Base-by-base conservation (phyloP, 2,888 invertebrate genomes). In the Caenorhabditis auriculariae region DNA sequence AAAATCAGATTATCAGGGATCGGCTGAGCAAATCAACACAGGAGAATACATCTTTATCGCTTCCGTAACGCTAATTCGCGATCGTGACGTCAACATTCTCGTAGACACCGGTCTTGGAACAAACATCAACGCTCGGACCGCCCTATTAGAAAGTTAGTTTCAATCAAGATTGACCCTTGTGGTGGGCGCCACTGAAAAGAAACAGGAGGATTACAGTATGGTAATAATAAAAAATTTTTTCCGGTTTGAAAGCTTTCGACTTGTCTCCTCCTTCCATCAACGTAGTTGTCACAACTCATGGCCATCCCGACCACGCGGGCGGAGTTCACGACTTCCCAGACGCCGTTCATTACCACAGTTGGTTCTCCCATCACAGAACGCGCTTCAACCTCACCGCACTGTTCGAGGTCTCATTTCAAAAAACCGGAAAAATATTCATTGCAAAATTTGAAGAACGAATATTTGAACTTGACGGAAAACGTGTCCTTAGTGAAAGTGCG, bases 101-200 rank as follows among this genome's bases (percentile, higher is more conserved):
- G 76, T 79, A 19, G 79, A 79, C 60, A 79, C 79, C 3, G 79
- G 79, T 4, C 60, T 79, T 7, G 78, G 72, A 12, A 79, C 79
- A 7, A 77, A 78, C 60, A 77, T 79, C 37, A 79, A 78, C 52
- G 77, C 72, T n/a, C 56, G 76, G 39, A 79, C 75, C 1, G 65
- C 67, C 48, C 54, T 79, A 27, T 43, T 79, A n/a, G 58, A 48
- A 61, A 69, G 78, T 78, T 43, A 46, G 53, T 43, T 37, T 48
- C 24, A 23, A 23, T 15, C 29, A 28, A 26, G 19, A 29, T 9
- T 17, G 29, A n/a, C 9, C 15, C 37, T 48, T 29, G 23, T 35
- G 3, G 28, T 32, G 7, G n/a, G n/a, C n/a, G n/a, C n/a, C n/a
- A n/a, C n/a, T 38, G 9, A 47, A 9, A 24, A 26, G 12, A 9